phyloP scores from a whole-genome alignment of 1,140 invertebrate genomes.

The Meloidogyne exigua region DNA sequence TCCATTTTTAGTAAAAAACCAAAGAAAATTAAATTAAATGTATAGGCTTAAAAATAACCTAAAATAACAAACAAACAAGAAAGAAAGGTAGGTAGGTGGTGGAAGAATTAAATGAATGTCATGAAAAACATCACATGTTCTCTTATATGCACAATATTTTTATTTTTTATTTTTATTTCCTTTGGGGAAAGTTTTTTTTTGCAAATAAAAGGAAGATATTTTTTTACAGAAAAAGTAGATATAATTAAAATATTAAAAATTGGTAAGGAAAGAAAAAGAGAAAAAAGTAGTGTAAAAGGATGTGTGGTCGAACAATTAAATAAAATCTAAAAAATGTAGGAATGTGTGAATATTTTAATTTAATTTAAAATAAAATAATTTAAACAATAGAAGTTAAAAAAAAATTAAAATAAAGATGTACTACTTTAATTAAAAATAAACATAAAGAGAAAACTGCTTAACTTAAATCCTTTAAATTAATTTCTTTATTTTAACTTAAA shows the following conservation, averaged over 20 bases:
- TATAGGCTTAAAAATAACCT: background rate
- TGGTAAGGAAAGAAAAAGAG: background rate
- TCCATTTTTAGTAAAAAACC: too few relatives aligned
- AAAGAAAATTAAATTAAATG: background rate
- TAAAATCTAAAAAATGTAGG: too few relatives aligned
- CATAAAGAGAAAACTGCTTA: too few relatives aligned
- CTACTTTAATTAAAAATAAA: too few relatives aligned
- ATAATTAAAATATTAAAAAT: background rate
- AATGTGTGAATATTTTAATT: too few relatives aligned
- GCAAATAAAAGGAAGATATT: background rate
- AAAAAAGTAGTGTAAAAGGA: too few relatives aligned
- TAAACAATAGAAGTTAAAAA: too few relatives aligned
- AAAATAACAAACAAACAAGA: background rate
- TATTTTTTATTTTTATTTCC: background rate
- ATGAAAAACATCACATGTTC: background rate
- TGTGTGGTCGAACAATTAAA: background rate
- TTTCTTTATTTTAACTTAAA: too few relatives aligned
- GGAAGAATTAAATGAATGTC: background rate
- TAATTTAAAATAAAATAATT: too few relatives aligned
- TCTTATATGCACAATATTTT: too few relatives aligned
- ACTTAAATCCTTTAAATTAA: too few relatives aligned
- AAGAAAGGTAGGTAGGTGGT: background rate
- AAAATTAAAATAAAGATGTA: too few relatives aligned
- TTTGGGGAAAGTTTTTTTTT: background rate
- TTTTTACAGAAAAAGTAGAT: background rate